Evolutionary conservation across 1,140 invertebrate genomes (phyloP).

Genomic region (Cryptotermes secundus): DNA sequence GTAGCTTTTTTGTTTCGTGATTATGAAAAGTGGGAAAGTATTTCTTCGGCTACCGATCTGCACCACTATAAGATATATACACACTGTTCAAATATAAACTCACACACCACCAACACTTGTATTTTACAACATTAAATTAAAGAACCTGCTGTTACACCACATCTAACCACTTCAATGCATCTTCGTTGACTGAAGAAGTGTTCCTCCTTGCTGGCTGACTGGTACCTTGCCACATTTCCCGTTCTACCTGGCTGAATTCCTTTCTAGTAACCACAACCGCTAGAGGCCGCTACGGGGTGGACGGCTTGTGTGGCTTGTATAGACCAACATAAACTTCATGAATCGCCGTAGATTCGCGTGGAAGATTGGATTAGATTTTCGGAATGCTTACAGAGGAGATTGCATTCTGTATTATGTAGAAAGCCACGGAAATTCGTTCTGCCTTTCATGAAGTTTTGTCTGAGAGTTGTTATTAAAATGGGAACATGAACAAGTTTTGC

Average conservation of each 20-base stretch:
- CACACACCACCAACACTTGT: neutral
- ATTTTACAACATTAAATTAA: neutral
- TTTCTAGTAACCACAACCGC: slow-evolving; percentile 2
- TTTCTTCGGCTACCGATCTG: neutral
- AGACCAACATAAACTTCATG: neutral
- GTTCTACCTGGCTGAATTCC: slow-evolving; percentile 17
- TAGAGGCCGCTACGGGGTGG: neutral
- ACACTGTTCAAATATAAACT: neutral
- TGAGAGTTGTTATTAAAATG: too few species aligned
- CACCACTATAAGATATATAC: neutral
- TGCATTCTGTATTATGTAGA: too few species aligned
- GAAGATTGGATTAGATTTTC: too few species aligned
- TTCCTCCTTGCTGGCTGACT: neutral
- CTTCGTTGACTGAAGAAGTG: neutral
- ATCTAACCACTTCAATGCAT: neutral
- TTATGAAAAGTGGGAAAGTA: neutral
- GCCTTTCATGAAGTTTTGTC: too few species aligned
- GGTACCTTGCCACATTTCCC: neutral
- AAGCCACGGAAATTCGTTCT: too few species aligned
- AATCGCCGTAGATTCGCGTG: too few species aligned
- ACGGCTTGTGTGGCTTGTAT: neutral
- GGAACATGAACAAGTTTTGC: too few species aligned
- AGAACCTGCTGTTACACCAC: neutral
- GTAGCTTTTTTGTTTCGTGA: neutral
- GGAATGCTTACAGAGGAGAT: too few species aligned